Evolutionary conservation across 2,888 invertebrate genomes (phyloP).

Genomic region (Cecidostiba fungosa): DNA sequence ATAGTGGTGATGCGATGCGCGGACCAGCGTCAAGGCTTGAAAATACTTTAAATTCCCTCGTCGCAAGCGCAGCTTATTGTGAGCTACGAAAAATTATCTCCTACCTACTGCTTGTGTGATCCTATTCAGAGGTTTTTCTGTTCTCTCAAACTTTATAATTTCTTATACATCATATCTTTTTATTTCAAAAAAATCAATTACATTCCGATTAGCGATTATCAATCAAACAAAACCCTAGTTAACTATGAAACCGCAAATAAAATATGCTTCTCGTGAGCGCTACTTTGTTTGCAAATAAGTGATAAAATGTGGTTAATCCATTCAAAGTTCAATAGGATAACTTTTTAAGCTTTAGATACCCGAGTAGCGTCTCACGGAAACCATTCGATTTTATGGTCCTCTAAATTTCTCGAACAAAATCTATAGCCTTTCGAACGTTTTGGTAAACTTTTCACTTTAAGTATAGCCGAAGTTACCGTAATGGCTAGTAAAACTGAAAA

Average conservation of each 20-base stretch:
- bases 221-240: too few species aligned
- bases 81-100: background rate
- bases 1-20: background rate
- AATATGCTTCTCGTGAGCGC: background rate
- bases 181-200: too few species aligned
- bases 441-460: constrained; percentile 29
- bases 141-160: too few species aligned
- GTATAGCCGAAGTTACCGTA: background rate
- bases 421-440: constrained; percentile 7
- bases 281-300: background rate
- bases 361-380: background rate
- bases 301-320: constrained; percentile 29
- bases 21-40: background rate
- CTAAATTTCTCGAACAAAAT: constrained; percentile 20
- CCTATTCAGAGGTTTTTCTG: too few species aligned
- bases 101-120: too few species aligned
- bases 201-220: too few species aligned
- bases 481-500: background rate
- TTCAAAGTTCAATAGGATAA: constrained; percentile 23
- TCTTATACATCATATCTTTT: too few species aligned
- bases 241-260: background rate
- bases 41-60: constrained; percentile 10
- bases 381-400: constrained; percentile 33
- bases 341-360: constrained; percentile 31
- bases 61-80: constrained; percentile 27